phyloP scores from a whole-genome alignment of 2,113 vertebrate genomes.

The Heterotis niloticus region DNA sequence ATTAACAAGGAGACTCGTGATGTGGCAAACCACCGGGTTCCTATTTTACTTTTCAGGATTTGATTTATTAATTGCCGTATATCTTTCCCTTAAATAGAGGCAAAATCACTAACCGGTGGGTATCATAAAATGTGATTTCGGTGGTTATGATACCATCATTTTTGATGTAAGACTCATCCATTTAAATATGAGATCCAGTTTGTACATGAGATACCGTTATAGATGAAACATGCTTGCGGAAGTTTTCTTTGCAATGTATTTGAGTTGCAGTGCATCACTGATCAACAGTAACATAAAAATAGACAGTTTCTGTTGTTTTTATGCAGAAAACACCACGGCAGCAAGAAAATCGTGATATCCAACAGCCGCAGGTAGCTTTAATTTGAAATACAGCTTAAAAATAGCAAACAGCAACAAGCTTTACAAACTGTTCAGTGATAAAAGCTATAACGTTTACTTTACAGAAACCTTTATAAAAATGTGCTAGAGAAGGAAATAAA shows the following conservation, averaged over 20 bases:
- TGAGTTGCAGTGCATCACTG: not conserved
- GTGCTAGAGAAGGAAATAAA: not conserved
- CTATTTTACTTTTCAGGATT: slow-evolving; percentile 18
- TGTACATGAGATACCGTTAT: not conserved
- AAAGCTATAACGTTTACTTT: too few relatives aligned
- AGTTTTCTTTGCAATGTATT: not conserved
- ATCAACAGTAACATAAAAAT: not conserved
- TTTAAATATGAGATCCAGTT: not conserved
- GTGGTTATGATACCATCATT: not conserved
- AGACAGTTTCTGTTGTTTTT: not conserved
- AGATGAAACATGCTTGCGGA: not conserved
- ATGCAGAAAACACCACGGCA: too few relatives aligned
- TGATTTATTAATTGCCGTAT: slow-evolving; percentile 17
- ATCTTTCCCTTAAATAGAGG: slow-evolving; percentile 3
- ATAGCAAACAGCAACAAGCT: not conserved
- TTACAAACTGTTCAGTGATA: too few relatives aligned
- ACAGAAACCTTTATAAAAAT: too few relatives aligned
- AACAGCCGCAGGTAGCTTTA: too few relatives aligned
- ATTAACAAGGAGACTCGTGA: slow-evolving; percentile 27
- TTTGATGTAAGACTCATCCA: not conserved
- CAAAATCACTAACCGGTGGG: not conserved
- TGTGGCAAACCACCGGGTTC: slow-evolving; percentile 16
- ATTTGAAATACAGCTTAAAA: too few relatives aligned
- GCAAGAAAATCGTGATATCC: too few relatives aligned
- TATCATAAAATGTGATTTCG: not conserved